Evolutionary conservation across 35 echinoderm and acorn worm genomes (phyloP), one percentile per base, ranked within the genome.

Genomic region (Strongylocentrotus purpuratus): DNA sequence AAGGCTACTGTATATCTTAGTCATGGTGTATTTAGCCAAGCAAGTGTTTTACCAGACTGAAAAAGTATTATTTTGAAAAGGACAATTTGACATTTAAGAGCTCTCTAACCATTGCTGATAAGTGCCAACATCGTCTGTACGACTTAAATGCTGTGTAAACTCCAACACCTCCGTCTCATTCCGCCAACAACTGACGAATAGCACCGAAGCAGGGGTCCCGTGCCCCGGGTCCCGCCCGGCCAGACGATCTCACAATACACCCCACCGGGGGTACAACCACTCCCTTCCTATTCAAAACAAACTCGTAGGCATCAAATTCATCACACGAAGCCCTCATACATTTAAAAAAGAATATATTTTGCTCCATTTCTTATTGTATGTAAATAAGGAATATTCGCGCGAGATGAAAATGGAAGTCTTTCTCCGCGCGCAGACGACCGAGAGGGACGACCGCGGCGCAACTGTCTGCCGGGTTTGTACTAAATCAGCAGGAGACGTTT

Each of bases 141-240:
- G 7, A 78, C 65, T 7, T 78, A 7, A 28, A 78, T n/a, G 28
- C 65, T n/a, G 65, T 78, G 65, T 78, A 28, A 78, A 78, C 65
- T 78, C 65, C 7, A 0, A 78, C 65, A 78, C 65, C 20, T n/a
- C 65, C 7, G 20, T 78, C 65, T 78, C 65, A 22, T 78, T 78
- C 3, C 25, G 65, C 22, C 65, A n/a, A n/a, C 65, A 78, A n/a
- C 22, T 28, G 65, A 28, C 20, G 65, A 78, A 78, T 78, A 78
- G 65, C 20, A 78, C 25, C 65, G 65, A 78, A n/a, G 20, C 65
- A n/a, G 65, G 65, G 65, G 65, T 78, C 65, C 65, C 65, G 20
- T 78, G 65, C 65, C 65, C 65, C 65, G 20, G 65, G 65, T 78
- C 65, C 65, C 65, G 65, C 65, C 65, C 65, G 65, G 65, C 65